Base-by-base conservation (phyloP, 1,140 invertebrate species). In the Plodia interpunctella region DNA sequence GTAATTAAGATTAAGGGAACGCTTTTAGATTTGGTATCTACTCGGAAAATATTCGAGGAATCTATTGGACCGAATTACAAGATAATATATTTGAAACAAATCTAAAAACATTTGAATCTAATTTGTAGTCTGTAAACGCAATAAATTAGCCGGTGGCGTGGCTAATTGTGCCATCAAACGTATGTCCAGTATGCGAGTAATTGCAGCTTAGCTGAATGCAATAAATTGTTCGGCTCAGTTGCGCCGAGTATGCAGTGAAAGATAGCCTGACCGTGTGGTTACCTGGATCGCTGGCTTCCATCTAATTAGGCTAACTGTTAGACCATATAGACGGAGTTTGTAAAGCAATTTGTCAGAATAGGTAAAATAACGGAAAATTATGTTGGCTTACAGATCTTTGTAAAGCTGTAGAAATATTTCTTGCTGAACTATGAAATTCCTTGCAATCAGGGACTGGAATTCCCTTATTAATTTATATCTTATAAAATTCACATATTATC, bases 1-100 rank as follows among this genome's bases (percentile, higher is more conserved):
- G 15, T 57, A 55, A 66, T 66, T 66, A 52, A 49, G 19, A 56
- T 59, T 38, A 60, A 54, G 38, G 49, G 15, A 44, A 17, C n/a
- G n/a, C 38, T n/a, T 44, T 15, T 56, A 55, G 49, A 61, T 55
- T 52, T 32, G 57, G 55, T 32, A 11, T 32, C 9, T 28, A 9
- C 28, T 4, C 2, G 38, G 15, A 35, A 35, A 35, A 35, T 35
- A 35, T 35, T 35, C 32, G 9, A 35, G 13, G 32, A 35, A 35
- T 35, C 13, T 35, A 1, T 13, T 35, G 4, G 8, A 9, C 13
- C 32, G n/a, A n/a, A n/a, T n/a, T n/a, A n/a, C n/a, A n/a, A n/a
- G n/a, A n/a, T n/a, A n/a, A n/a, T n/a, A n/a, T n/a, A n/a, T n/a
- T n/a, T n/a, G n/a, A n/a, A n/a, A n/a, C n/a, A n/a, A n/a, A n/a